A percentile compares a stretch with the other conserved stretches of the same genome.
Conservation (phyloP, 2,797 vertebrate species). For the Remorina albescens region DNA sequence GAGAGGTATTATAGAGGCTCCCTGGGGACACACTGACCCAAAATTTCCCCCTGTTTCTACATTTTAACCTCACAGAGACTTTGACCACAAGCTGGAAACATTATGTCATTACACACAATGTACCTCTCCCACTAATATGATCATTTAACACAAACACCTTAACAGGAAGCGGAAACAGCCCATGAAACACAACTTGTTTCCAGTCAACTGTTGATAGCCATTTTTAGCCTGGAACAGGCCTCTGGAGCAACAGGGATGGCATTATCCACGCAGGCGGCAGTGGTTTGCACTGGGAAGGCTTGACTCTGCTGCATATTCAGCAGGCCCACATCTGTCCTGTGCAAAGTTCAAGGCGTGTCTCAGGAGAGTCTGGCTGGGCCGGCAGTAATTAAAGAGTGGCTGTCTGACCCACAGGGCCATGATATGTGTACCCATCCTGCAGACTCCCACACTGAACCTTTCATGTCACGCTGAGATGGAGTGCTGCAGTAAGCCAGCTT, state of each 20-base stretch:
- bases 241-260: slow-evolving; percentile 78
- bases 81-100: slow-evolving; percentile 40
- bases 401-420: slow-evolving; percentile 77
- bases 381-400: slow-evolving; percentile 85
- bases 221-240: slow-evolving; percentile 76
- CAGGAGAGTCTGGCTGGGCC: slow-evolving; percentile 78
- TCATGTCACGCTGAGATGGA: slow-evolving; percentile 71
- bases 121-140: slow-evolving; percentile 50
- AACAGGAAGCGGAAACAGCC: slow-evolving; percentile 55
- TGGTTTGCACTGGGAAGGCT: slow-evolving; percentile 80
- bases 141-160: slow-evolving; percentile 37
- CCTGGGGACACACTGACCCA: slow-evolving; percentile 22
- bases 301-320: slow-evolving; percentile 76
- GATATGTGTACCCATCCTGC: slow-evolving; percentile 70
- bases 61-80: slow-evolving; percentile 34
- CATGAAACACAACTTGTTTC: slow-evolving; percentile 52
- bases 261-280: slow-evolving; percentile 79
- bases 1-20: slow-evolving; percentile 27
- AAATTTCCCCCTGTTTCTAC: slow-evolving; percentile 33
- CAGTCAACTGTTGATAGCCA: slow-evolving; percentile 68
- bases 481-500: slow-evolving; percentile 59
- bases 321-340: slow-evolving; percentile 81
- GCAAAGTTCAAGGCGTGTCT: slow-evolving; percentile 86
- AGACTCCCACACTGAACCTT: slow-evolving; percentile 76
- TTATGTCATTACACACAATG: slow-evolving; percentile 54